Percentiles rank a stretch among this genome's conserved stretches.
phyloP scores from a whole-genome alignment of 2,797 vertebrate genomes.

The Notamacropus eugenii region DNA sequence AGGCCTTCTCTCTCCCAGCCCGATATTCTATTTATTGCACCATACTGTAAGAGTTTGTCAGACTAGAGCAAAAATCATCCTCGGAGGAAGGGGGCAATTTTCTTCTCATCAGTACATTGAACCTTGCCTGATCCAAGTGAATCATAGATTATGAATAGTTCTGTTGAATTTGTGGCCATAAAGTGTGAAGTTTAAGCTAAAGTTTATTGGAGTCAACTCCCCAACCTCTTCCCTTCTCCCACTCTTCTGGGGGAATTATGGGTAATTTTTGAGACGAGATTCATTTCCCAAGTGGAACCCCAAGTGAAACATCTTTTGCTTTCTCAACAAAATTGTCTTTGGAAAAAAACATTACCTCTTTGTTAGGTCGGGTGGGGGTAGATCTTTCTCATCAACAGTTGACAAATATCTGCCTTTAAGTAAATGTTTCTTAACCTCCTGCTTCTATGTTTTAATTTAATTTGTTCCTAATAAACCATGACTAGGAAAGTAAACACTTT shows the following conservation, averaged over 20 bases:
- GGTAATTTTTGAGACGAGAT: slow-evolving; percentile 33
- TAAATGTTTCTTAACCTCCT: slow-evolving; percentile 56
- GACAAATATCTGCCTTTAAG: slow-evolving; percentile 43
- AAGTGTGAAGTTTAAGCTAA: slow-evolving; percentile 17
- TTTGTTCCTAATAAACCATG: slow-evolving; percentile 46
- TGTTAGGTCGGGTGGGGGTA: not conserved
- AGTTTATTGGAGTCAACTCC: not conserved
- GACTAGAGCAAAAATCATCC: not conserved
- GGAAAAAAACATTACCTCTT: slow-evolving; percentile 18
- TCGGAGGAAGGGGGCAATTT: not conserved
- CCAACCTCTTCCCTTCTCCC: no score
- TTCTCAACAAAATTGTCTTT: not conserved
- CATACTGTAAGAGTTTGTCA: not conserved
- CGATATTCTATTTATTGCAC: not conserved
- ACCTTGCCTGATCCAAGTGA: not conserved
- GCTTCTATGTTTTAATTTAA: slow-evolving; percentile 64
- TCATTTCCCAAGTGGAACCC: slow-evolving; percentile 2
- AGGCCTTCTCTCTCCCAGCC: not conserved
- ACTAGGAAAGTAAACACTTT: slow-evolving; percentile 67
- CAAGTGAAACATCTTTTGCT: not conserved
- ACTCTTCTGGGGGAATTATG: not conserved
- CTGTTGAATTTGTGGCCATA: slow-evolving; percentile 32
- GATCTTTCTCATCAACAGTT: slow-evolving; percentile 48
- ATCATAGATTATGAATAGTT: not conserved
- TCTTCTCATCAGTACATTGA: not conserved